Evolutionary conservation across 2,797 vertebrate genomes (phyloP).

Genomic region (Apogon talboti): DNA sequence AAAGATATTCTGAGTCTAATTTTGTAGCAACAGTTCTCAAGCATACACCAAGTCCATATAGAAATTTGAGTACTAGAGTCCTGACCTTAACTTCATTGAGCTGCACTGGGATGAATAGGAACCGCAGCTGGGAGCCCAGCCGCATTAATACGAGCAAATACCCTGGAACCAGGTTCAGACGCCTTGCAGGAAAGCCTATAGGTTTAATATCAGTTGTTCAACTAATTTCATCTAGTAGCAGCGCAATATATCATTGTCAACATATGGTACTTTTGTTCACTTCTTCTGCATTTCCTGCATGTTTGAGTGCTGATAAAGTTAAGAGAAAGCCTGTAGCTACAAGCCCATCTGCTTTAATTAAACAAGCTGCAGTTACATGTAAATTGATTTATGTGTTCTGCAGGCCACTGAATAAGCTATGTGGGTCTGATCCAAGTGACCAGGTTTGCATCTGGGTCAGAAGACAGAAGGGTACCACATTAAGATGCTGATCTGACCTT

Average conservation of each 20-base stretch:
- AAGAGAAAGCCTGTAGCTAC: constrained; percentile 20
- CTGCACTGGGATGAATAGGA: background rate
- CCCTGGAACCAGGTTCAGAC: background rate
- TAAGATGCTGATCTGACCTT: constrained; percentile 65
- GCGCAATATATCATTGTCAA: background rate
- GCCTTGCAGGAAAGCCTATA: background rate
- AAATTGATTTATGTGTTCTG: constrained; percentile 47
- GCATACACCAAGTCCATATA: no score
- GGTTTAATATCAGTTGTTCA: no score
- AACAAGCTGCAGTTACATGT: constrained; percentile 45
- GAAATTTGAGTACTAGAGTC: no score
- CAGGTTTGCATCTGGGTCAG: constrained; percentile 57
- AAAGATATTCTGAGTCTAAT: no score
- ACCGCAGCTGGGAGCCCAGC: background rate
- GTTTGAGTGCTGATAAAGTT: constrained; percentile 22
- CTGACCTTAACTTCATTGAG: background rate
- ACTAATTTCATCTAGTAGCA: background rate
- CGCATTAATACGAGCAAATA: no score
- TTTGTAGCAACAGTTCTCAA: no score
- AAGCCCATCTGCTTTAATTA: constrained; percentile 57
- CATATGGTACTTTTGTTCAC: background rate
- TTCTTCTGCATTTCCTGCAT: constrained; percentile 3
- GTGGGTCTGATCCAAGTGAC: constrained; percentile 24
- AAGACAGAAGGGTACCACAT: constrained; percentile 31
- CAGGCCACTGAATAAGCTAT: constrained; percentile 14